Conservation (phyloP, 2,113 vertebrate genomes). For the Catharus minimus region DNA sequence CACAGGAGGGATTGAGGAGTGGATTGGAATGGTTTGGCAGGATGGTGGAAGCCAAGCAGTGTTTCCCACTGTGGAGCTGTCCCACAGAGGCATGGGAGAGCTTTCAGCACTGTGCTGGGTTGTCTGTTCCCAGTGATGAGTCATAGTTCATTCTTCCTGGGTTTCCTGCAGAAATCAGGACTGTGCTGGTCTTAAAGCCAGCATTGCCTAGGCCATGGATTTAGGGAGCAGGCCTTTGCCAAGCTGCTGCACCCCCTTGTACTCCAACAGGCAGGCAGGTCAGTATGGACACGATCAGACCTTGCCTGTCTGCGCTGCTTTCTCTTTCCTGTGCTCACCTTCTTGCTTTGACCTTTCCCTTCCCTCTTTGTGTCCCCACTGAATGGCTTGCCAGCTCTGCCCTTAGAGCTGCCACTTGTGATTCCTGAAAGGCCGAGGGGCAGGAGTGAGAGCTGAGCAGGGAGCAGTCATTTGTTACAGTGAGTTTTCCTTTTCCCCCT, state of each 20-base stretch:
- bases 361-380: neutral
- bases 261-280: neutral
- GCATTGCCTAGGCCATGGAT: neutral
- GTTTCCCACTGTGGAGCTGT: neutral
- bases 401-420: conserved; percentile 38
- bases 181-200: neutral
- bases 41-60: neutral
- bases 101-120: rapidly evolving
- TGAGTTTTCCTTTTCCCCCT: neutral
- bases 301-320: conserved; percentile 43
- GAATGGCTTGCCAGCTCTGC: conserved; percentile 28
- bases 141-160: neutral
- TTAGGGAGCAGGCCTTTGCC: neutral
- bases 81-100: rapidly evolving
- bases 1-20: neutral
- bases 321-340: conserved; percentile 32
- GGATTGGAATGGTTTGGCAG: neutral
- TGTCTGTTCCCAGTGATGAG: neutral
- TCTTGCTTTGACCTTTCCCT: conserved; percentile 30
- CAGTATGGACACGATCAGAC: neutral
- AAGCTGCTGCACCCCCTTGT: neutral
- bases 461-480: neutral
- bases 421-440: neutral
- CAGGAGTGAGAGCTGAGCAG: neutral
- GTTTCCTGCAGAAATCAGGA: neutral